These are phyloP conservation scores for Apistogramma diplotaenia DNA, from an alignment of 2,113 vertebrate genomes.

Conservation along the genomic window DNA sequence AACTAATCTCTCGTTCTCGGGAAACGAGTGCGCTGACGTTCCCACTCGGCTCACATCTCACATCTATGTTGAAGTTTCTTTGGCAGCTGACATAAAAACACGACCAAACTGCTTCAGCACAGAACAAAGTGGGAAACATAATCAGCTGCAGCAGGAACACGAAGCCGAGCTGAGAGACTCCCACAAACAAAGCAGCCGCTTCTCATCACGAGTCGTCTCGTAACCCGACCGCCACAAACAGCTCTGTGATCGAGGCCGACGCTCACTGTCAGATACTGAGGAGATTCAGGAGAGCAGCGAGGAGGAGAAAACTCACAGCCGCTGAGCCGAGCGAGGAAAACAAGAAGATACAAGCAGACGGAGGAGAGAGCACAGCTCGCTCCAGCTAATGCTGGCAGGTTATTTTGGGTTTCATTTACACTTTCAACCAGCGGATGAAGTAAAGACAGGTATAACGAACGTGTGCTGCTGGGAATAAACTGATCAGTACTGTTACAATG, in stretches of 20 bases:
- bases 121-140: neutral
- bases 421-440: neutral
- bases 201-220: neutral
- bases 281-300: neutral
- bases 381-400: neutral
- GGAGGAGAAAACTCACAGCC: constrained; percentile 2
- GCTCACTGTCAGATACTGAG: constrained; percentile 22
- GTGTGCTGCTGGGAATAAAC: neutral
- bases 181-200: constrained; percentile 7
- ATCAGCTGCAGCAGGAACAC: neutral
- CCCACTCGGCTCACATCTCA: neutral
- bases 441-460: neutral
- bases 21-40: neutral
- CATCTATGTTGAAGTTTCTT: neutral
- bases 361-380: neutral
- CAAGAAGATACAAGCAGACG: neutral
- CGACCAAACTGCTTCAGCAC: neutral
- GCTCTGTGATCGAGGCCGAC: constrained; percentile 18
- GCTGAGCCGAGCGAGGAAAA: neutral
- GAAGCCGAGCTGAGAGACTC: neutral
- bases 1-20: neutral
- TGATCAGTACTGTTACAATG: constrained; percentile 2
- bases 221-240: constrained; percentile 1
- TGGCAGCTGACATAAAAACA: neutral
- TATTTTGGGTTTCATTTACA: constrained; percentile 6